phyloP scores from a whole-genome alignment of 2,113 vertebrate genomes.

The Egretta garzetta region DNA sequence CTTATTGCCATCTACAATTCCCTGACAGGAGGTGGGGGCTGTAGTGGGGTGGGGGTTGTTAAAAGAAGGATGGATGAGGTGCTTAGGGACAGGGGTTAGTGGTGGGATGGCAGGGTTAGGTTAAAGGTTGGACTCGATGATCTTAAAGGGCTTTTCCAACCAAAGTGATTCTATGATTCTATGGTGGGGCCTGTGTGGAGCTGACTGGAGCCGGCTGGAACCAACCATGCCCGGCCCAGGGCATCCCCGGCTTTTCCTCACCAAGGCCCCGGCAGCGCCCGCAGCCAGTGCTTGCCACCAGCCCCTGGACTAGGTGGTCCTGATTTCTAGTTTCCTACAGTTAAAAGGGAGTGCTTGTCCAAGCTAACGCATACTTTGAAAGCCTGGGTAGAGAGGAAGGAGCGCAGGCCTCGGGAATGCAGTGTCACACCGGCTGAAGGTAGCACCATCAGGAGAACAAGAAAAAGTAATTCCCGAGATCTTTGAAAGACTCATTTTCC shows the following conservation, averaged over 20 bases:
- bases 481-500: background rate
- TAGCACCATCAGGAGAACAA: background rate
- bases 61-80: too few species aligned
- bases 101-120: too few species aligned
- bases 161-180: too few species aligned
- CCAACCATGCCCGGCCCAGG: rapidly evolving
- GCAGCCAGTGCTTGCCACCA: too few species aligned
- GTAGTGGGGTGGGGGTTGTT: too few species aligned
- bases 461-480: background rate
- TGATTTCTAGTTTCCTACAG: background rate
- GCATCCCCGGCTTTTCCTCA: background rate
- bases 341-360: background rate
- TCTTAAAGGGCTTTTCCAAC: too few species aligned
- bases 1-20: too few species aligned
- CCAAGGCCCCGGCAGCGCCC: background rate
- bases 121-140: too few species aligned
- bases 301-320: rapidly evolving
- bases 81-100: too few species aligned
- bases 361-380: background rate
- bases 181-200: rapidly evolving
- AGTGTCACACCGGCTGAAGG: rapidly evolving
- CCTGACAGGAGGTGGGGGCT: too few species aligned
- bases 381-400: background rate
- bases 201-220: rapidly evolving
- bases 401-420: rapidly evolving